phyloP scores from a whole-genome alignment of 2,797 vertebrate genomes.

The Miichthys miiuy region DNA sequence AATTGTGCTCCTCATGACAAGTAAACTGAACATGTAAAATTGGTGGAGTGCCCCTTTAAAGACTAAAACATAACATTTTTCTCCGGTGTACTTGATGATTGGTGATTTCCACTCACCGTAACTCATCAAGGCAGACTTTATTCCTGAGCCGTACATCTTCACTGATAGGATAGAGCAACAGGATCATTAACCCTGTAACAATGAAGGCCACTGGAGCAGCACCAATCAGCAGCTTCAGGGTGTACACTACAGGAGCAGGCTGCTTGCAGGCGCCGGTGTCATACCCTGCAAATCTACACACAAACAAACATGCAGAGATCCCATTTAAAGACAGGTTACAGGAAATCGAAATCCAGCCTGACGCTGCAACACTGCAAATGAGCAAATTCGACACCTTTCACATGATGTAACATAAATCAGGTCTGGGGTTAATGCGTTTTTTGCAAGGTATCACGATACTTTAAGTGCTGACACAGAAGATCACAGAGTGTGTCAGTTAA shows the following conservation, averaged over 20 bases:
- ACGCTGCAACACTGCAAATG: slow-evolving; percentile 32
- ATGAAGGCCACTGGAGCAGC: slow-evolving; percentile 93
- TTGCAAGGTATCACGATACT: slow-evolving; percentile 6
- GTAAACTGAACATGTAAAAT: neutral
- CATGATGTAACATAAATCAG: slow-evolving; percentile 30
- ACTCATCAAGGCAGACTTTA: slow-evolving; percentile 86
- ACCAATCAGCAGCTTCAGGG: slow-evolving; percentile 93
- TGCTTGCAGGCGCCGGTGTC: slow-evolving; percentile 91
- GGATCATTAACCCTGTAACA: slow-evolving; percentile 89
- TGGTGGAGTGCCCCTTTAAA: slow-evolving; percentile 12
- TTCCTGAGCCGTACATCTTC: slow-evolving; percentile 88
- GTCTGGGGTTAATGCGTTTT: slow-evolving; percentile 29
- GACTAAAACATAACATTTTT: neutral
- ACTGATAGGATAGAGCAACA: slow-evolving; percentile 91
- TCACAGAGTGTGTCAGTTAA: neutral
- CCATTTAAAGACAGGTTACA: slow-evolving; percentile 40
- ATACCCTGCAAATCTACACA: slow-evolving; percentile 92
- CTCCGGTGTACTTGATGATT: slow-evolving; percentile 16
- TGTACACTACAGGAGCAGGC: slow-evolving; percentile 88
- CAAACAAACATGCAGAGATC: slow-evolving; percentile 18
- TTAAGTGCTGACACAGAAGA: slow-evolving; percentile 4
- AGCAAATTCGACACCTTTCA: slow-evolving; percentile 33
- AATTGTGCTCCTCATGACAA: neutral
- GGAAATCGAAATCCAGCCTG: slow-evolving; percentile 28
- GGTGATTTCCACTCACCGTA: slow-evolving; percentile 84